These are phyloP conservation scores for Microchrysa polita DNA, from an alignment of 2,888 invertebrate species.

Conservation along the genomic window DNA sequence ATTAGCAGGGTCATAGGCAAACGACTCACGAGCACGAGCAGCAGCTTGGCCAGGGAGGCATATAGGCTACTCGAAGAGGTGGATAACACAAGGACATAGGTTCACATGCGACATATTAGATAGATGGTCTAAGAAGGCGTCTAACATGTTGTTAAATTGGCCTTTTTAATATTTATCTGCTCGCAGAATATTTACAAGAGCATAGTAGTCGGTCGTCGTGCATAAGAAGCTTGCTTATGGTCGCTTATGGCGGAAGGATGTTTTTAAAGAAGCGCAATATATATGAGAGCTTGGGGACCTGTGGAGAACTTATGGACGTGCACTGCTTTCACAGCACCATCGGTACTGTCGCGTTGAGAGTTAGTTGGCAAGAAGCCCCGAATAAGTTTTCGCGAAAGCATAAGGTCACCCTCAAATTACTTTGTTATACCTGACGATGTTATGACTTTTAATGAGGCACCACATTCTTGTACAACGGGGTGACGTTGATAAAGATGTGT, in stretches of 20 bases:
- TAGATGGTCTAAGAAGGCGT: not conserved
- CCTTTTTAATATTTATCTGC: constrained; percentile 40
- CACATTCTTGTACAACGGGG: not conserved
- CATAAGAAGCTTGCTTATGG: no score
- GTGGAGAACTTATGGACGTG: not conserved
- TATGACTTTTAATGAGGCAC: constrained; percentile 39
- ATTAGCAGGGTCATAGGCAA: constrained; percentile 31
- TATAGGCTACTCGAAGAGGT: no score
- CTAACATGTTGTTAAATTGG: constrained; percentile 28
- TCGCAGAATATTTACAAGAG: constrained; percentile 22
- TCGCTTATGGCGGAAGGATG: no score
- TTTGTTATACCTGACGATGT: constrained; percentile 41
- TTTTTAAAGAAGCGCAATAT: no score
- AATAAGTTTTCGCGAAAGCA: constrained; percentile 35
- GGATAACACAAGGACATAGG: constrained; percentile 12
- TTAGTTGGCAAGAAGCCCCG: constrained; percentile 1
- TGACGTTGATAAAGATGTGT: constrained; percentile 29
- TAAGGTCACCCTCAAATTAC: constrained; percentile 37
- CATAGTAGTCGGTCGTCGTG: not conserved
- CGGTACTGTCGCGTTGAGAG: no score
- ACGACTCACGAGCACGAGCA: not conserved
- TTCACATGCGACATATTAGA: not conserved
- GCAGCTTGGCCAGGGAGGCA: not conserved
- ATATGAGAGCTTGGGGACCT: not conserved
- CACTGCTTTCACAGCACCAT: not conserved